Conservation (phyloP, 2,113 vertebrate genomes). For the Pontoporia blainvillei region DNA sequence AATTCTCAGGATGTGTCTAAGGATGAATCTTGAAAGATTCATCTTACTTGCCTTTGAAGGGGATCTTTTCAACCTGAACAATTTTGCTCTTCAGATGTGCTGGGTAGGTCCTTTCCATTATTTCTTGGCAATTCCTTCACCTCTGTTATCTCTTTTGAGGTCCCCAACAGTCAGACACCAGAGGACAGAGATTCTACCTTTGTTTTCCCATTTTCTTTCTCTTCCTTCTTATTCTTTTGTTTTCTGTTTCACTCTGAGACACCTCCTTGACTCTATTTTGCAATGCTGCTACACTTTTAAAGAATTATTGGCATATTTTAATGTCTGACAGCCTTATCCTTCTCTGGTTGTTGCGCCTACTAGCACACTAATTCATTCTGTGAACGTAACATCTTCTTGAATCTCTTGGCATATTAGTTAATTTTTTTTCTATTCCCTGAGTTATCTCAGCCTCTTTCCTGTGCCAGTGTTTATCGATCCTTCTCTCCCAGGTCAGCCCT, state of each 20-base stretch:
- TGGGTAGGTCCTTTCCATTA: accelerated
- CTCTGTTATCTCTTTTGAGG: background rate
- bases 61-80: background rate
- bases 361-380: background rate
- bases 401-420: background rate
- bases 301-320: background rate
- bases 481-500: background rate
- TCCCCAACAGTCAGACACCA: accelerated
- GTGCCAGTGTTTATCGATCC: background rate
- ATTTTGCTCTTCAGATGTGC: accelerated
- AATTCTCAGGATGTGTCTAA: background rate
- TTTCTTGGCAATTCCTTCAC: background rate
- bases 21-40: background rate
- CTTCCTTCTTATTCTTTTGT: background rate
- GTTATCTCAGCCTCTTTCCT: accelerated
- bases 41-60: background rate
- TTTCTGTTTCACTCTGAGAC: background rate
- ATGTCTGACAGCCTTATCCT: background rate
- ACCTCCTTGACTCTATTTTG: background rate
- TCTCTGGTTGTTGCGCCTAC: background rate
- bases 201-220: accelerated
- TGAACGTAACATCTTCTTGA: background rate
- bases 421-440: background rate
- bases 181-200: accelerated
- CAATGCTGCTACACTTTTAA: too few species aligned